phyloP scores from a whole-genome alignment of 2,888 invertebrate species.

The Aporophyla nigra region DNA sequence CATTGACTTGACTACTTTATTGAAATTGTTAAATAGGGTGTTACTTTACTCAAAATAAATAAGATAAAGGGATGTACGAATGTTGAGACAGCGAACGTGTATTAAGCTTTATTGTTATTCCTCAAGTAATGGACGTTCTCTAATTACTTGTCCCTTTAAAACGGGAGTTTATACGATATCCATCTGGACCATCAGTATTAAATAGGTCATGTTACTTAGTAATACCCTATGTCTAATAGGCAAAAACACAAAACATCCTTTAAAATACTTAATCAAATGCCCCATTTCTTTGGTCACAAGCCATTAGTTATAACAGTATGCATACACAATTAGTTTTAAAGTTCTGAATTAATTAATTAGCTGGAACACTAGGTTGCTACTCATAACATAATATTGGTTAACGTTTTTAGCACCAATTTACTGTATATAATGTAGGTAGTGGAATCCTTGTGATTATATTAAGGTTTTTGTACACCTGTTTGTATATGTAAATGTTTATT shows the following conservation, averaged over 20 bases:
- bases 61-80: conserved; percentile 19
- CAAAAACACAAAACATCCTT: neutral
- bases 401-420: conserved; percentile 78
- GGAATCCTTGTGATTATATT: conserved; percentile 83
- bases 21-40: conserved; percentile 27
- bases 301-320: conserved; percentile 37
- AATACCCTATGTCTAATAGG: conserved; percentile 17
- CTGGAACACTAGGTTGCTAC: conserved; percentile 57
- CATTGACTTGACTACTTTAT: conserved; percentile 38
- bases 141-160: neutral
- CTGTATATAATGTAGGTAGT: conserved; percentile 87
- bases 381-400: conserved; percentile 59
- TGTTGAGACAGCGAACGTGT: conserved; percentile 16
- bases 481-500: conserved; percentile 90
- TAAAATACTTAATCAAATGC: conserved; percentile 19
- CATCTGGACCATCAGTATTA: conserved; percentile 33
- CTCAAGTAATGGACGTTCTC: neutral
- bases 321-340: conserved; percentile 47
- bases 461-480: conserved; percentile 88
- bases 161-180: neutral
- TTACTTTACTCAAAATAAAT: conserved; percentile 13
- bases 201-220: conserved; percentile 23
- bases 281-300: conserved; percentile 53
- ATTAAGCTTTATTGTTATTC: conserved; percentile 1
- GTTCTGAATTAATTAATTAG: conserved; percentile 23